These are phyloP conservation scores for Ellobius talpinus DNA, from an alignment of 2,113 vertebrate genomes.

Conservation along the genomic window DNA sequence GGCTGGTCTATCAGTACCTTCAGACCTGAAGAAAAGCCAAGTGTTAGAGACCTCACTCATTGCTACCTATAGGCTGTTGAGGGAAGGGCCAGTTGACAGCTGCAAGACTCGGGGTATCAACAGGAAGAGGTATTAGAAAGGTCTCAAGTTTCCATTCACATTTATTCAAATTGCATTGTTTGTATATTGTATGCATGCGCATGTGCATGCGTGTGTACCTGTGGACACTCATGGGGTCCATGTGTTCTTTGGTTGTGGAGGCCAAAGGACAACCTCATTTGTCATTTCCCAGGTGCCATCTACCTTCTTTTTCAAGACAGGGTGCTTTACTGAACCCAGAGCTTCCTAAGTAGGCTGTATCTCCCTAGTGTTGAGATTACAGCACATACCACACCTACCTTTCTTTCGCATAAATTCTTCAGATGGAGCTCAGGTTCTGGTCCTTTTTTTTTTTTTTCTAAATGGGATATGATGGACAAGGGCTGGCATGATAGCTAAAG, in stretches of 20 bases:
- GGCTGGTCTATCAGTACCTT: constrained; percentile 62
- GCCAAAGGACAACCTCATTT: background rate
- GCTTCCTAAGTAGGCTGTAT: background rate
- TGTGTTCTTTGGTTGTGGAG: background rate
- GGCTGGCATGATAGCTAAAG: too few species aligned
- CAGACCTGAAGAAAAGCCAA: constrained; percentile 46
- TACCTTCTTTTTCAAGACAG: background rate
- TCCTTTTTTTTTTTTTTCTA: background rate
- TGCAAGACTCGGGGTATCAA: background rate
- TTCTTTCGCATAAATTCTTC: background rate
- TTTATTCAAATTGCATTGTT: background rate
- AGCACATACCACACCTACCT: background rate
- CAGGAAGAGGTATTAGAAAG: background rate
- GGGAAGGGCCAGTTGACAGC: background rate
- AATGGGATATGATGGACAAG: background rate
- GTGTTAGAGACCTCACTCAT: background rate
- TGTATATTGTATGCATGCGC: background rate
- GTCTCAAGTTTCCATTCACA: fast-evolving
- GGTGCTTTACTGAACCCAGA: background rate
- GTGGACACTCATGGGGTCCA: background rate
- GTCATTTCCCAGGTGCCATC: background rate
- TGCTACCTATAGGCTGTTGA: constrained; percentile 39
- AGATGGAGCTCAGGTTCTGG: background rate
- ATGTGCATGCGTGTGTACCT: background rate
- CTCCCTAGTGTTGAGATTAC: background rate